Conservation (phyloP, 2,113 vertebrate genomes). For the Fregetta grallaria region DNA sequence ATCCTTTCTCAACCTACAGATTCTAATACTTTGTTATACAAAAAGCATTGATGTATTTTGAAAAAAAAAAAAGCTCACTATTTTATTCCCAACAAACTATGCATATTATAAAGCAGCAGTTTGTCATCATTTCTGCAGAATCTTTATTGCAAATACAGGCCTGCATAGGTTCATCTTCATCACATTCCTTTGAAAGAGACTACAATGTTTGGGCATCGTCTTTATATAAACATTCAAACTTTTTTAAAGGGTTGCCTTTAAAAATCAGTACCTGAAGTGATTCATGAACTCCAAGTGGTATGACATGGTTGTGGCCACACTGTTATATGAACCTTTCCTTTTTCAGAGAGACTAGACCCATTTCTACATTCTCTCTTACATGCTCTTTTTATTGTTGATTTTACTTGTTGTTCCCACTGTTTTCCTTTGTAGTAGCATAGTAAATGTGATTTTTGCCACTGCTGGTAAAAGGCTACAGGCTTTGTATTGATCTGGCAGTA, state of each 20-base stretch:
- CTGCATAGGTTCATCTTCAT: not conserved
- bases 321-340: not conserved
- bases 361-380: not conserved
- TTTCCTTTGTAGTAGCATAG: not conserved
- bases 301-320: not conserved
- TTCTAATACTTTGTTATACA: not conserved
- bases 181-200: not conserved
- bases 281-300: not conserved
- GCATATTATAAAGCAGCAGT: not conserved
- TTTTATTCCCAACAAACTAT: not conserved
- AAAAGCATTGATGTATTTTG: accelerated
- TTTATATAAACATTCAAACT: not conserved
- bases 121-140: not conserved
- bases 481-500: not conserved
- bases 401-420: not conserved
- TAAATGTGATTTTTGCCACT: not conserved
- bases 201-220: not conserved
- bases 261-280: not conserved
- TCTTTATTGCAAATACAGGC: not conserved
- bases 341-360: not conserved
- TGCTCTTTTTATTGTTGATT: not conserved
- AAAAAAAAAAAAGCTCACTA: not conserved
- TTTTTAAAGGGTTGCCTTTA: not conserved
- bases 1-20: not conserved
- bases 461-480: not conserved